A percentile compares a stretch with the other conserved stretches of the same genome.
phyloP scores from a whole-genome alignment of 2,113 vertebrate genomes.

The Channa argus region DNA sequence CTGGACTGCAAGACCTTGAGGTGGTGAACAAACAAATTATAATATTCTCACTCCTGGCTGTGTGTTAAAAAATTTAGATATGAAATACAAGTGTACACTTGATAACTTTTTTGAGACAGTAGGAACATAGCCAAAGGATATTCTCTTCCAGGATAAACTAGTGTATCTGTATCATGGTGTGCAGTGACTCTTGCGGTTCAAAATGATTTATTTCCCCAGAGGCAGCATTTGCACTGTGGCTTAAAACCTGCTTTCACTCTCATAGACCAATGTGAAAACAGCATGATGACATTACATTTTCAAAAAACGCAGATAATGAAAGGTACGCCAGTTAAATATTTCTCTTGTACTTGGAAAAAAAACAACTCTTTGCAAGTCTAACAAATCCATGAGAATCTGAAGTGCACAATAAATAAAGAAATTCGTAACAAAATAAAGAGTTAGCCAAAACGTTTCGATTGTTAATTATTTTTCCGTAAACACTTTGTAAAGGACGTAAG shows the following conservation, averaged over 20 bases:
- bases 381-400: neutral
- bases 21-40: neutral
- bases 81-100: slow-evolving; percentile 7
- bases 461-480: too few species aligned
- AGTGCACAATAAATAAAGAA: neutral
- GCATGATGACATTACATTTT: slow-evolving; percentile 9
- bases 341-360: slow-evolving; percentile 3
- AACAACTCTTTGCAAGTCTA: neutral
- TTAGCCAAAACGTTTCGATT: neutral
- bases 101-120: slow-evolving; percentile 1
- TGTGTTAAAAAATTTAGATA: slow-evolving; percentile 1
- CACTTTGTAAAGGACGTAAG: too few species aligned
- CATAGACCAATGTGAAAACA: slow-evolving; percentile 10
- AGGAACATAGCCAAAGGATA: slow-evolving; percentile 10
- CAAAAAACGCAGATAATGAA: neutral
- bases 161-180: neutral
- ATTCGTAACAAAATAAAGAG: neutral
- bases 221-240: slow-evolving; percentile 4
- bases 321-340: neutral
- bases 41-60: slow-evolving; percentile 4
- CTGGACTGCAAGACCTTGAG: slow-evolving; percentile 17
- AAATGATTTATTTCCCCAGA: slow-evolving; percentile 26
- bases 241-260: neutral
- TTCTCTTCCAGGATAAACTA: neutral
- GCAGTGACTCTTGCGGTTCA: neutral